Percentiles rank a stretch among this genome's conserved stretches.
Evolutionary conservation across 2,888 invertebrate species (phyloP).

Genomic region (Platycnemis pennipes): DNA sequence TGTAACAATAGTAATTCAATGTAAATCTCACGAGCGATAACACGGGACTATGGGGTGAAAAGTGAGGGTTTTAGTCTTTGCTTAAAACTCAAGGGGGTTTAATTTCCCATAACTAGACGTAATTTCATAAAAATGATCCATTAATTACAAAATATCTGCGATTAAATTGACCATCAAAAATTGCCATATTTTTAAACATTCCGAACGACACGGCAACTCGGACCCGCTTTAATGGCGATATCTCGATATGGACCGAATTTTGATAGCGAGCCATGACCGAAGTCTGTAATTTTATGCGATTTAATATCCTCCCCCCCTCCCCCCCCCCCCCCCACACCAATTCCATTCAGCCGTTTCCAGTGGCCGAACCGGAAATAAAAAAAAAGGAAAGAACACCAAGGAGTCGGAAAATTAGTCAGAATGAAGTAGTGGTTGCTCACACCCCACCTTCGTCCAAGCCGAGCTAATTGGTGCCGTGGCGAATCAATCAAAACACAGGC

Average conservation of each 20-base stretch:
- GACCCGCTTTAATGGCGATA: background rate
- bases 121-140: background rate
- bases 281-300: background rate
- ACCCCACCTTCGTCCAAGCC: background rate
- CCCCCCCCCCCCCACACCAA: background rate
- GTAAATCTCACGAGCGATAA: background rate
- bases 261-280: background rate
- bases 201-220: background rate
- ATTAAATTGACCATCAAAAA: background rate
- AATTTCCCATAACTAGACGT: background rate
- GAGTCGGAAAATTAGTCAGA: background rate
- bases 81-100: background rate
- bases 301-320: background rate
- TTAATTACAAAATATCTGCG: background rate
- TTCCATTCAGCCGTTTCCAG: background rate
- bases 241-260: background rate
- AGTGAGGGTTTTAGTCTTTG: background rate
- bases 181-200: background rate
- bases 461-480: slow-evolving; percentile 10
- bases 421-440: background rate
- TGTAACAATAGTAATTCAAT: background rate
- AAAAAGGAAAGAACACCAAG: background rate
- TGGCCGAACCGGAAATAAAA: slow-evolving; percentile 9
- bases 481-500: slow-evolving; percentile 12
- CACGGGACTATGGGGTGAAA: background rate